These are phyloP conservation scores for Drosophila cardini DNA, from an alignment of 1,140 invertebrate species.

Conservation along the genomic window DNA sequence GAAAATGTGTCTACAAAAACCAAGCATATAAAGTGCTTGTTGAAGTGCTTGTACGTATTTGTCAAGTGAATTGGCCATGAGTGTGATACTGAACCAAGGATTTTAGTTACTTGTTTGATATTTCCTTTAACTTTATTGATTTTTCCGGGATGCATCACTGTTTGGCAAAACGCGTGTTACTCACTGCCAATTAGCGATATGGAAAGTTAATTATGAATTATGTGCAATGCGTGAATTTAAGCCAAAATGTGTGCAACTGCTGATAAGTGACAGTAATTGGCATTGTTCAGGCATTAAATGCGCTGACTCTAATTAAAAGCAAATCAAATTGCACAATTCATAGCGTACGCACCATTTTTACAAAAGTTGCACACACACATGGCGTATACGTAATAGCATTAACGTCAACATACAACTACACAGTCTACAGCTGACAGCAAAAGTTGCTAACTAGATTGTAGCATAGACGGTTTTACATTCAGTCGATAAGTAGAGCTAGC, in stretches of 20 bases:
- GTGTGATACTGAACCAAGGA: slow-evolving; percentile 32
- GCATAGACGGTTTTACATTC: too few relatives aligned
- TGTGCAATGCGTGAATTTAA: slow-evolving; percentile 20
- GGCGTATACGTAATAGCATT: slow-evolving; percentile 41
- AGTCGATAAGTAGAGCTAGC: too few relatives aligned
- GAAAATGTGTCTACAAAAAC: slow-evolving; percentile 24
- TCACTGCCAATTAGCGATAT: slow-evolving; percentile 33
- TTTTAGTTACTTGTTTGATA: slow-evolving; percentile 15
- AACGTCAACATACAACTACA: slow-evolving; percentile 14
- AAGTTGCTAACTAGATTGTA: not conserved
- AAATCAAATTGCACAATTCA: slow-evolving; percentile 6
- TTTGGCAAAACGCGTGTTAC: slow-evolving; percentile 15
- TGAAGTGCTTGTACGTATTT: not conserved
- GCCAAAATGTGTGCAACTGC: slow-evolving; percentile 19
- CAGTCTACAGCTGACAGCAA: not conserved
- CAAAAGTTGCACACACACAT: not conserved
- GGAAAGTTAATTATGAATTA: slow-evolving; percentile 33
- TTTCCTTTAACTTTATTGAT: slow-evolving; percentile 27
- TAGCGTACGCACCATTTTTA: slow-evolving; percentile 25
- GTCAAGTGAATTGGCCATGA: slow-evolving; percentile 40
- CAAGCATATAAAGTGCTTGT: not conserved
- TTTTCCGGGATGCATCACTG: not conserved
- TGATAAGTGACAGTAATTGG: slow-evolving; percentile 23
- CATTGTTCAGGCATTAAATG: slow-evolving; percentile 15
- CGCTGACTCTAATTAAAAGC: slow-evolving; percentile 30